A percentile compares a stretch with the other conserved stretches of the same genome.
Evolutionary conservation across 2,888 invertebrate species (phyloP).

Genomic region (Callinectes sapidus): DNA sequence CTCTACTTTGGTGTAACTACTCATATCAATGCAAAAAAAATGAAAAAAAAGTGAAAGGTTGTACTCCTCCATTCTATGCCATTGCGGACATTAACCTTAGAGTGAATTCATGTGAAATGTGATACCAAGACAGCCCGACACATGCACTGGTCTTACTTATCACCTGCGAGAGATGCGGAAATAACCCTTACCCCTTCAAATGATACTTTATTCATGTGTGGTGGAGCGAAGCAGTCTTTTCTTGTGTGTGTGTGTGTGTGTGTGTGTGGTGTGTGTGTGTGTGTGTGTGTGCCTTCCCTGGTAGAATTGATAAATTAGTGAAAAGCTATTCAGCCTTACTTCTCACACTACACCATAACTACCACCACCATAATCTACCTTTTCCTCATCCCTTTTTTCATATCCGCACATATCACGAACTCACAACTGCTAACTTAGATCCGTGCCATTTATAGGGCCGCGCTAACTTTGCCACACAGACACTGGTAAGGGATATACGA

Average conservation of each 20-base stretch:
- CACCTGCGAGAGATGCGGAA: neutral
- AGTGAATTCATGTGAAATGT: neutral
- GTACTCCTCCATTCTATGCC: neutral
- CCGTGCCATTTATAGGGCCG: conserved; percentile 8
- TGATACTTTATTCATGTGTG: neutral
- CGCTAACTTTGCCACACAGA: neutral
- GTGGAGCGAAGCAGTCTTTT: neutral
- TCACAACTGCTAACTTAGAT: neutral
- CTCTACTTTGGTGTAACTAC: neutral
- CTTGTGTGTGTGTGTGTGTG: neutral
- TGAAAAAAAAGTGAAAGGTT: neutral
- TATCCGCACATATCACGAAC: conserved; percentile 1
- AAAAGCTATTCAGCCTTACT: neutral
- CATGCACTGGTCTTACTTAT: neutral
- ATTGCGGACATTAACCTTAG: neutral
- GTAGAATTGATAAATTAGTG: neutral
- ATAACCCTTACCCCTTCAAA: neutral
- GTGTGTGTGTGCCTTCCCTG: neutral
- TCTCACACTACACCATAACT: neutral
- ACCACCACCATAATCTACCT: neutral
- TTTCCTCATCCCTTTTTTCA: neutral
- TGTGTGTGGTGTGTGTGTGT: neutral
- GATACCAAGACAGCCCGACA: neutral
- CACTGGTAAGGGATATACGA: neutral
- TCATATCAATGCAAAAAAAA: neutral